These are phyloP conservation scores for Philereme vetulata DNA, from an alignment of 2,888 invertebrate species.

Conservation along the genomic window DNA sequence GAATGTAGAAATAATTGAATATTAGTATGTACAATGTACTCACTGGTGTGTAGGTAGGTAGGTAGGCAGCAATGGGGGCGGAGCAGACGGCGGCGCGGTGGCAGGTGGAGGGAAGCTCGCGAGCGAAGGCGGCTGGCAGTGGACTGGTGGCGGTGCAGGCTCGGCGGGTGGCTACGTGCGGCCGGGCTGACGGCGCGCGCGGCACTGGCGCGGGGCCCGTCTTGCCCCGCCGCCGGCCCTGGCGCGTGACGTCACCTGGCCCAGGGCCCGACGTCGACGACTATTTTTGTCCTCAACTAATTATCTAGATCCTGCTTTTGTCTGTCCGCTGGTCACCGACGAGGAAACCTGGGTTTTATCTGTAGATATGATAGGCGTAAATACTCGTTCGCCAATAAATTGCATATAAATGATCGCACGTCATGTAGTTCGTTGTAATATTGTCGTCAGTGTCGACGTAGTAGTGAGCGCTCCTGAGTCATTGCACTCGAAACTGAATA, in stretches of 20 bases:
- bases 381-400: constrained; percentile 35
- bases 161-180: constrained; percentile 64
- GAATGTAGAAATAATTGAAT: constrained; percentile 38
- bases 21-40: constrained; percentile 54
- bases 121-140: constrained; percentile 42
- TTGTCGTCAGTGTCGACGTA: constrained; percentile 44
- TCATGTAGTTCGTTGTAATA: constrained; percentile 46
- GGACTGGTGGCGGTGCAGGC: constrained; percentile 45
- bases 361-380: constrained; percentile 35
- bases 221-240: constrained; percentile 81
- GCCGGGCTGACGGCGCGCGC: constrained; percentile 81
- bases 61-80: constrained; percentile 44
- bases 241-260: constrained; percentile 82
- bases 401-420: constrained; percentile 44
- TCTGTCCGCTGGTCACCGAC: constrained; percentile 65
- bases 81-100: constrained; percentile 43
- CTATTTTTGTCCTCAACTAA: constrained; percentile 82
- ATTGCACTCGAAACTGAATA: constrained; percentile 50
- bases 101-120: constrained; percentile 47
- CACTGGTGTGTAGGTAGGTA: constrained; percentile 46
- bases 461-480: constrained; percentile 47
- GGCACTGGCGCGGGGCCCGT: constrained; percentile 84
- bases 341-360: constrained; percentile 69
- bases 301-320: constrained; percentile 81
- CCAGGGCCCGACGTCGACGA: constrained; percentile 79